These are phyloP conservation scores for Australoheros scitulus DNA, from an alignment of 2,113 vertebrate genomes.

Conservation along the genomic window DNA sequence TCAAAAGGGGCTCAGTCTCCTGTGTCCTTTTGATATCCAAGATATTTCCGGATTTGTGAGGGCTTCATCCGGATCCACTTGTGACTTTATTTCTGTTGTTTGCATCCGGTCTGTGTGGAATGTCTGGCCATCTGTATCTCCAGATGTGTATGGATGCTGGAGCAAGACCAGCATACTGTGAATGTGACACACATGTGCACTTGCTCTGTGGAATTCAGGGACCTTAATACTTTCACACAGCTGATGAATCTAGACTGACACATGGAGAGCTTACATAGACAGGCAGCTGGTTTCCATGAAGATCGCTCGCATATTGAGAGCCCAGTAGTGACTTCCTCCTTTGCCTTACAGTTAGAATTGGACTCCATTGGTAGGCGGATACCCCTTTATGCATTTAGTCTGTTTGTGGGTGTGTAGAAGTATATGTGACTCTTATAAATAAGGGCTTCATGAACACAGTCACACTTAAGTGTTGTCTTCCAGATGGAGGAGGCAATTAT, in stretches of 20 bases:
- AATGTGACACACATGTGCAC: slow-evolving; percentile 34
- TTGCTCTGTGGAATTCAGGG: slow-evolving; percentile 15
- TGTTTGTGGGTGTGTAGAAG: neutral
- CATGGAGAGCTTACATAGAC: slow-evolving; percentile 63
- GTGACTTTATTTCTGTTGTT: slow-evolving; percentile 39
- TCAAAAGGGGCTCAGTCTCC: neutral
- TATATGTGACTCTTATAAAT: neutral
- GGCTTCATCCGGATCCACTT: slow-evolving; percentile 1
- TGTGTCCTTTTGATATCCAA: neutral
- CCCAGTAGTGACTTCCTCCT: slow-evolving; percentile 65
- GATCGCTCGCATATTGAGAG: slow-evolving; percentile 43
- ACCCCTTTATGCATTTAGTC: neutral
- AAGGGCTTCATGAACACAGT: neutral
- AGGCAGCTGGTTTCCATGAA: slow-evolving; percentile 41
- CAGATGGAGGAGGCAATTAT: slow-evolving; percentile 82
- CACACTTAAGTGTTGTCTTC: slow-evolving; percentile 15
- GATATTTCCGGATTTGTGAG: slow-evolving; percentile 19
- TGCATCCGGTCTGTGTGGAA: slow-evolving; percentile 49
- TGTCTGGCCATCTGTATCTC: slow-evolving; percentile 54
- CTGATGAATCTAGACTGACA: slow-evolving; percentile 39
- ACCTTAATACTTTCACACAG: slow-evolving; percentile 10
- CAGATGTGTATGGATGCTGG: slow-evolving; percentile 57
- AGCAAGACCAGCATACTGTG: slow-evolving; percentile 23
- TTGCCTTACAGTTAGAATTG: slow-evolving; percentile 56
- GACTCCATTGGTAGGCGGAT: slow-evolving; percentile 56